Evolutionary conservation across 2,888 invertebrate genomes (phyloP), one percentile per base, ranked within the genome.

Genomic region (Luffia ferchaultella): DNA sequence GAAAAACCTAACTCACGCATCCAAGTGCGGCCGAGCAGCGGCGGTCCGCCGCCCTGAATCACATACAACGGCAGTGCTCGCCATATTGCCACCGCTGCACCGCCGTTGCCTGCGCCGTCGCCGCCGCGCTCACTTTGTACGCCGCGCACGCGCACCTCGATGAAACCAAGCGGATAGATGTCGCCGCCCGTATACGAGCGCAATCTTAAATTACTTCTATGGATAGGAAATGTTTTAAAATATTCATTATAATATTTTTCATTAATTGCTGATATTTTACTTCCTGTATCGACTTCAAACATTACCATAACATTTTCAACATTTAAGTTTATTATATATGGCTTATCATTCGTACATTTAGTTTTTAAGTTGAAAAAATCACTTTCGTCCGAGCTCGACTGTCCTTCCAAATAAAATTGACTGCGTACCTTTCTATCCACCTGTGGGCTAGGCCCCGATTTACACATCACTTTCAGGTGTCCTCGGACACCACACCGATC

Each of bases 381-480:
- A 15, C 18, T 18, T 16, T 48, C 43, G 16, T 9, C 7, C 16
- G 20, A 16, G 43, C 15, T 42, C 9, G 20, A 16, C 3, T 20
- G 17, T 9, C 18, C 17, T 16, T 2, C 2, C 1, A 18, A 15
- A 7, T 40, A 1, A 9, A 7, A 9, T n/a, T n/a, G 18, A 40
- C 16, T 17, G 18, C 16, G 18, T 40, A 20, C 9, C n/a, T 18
- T 2, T 2, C 2, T 19, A 18, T 16, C 15, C 46, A 20, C 15
- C 17, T 30, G 9, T 30, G 12, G 12, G 9, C 30, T 18, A 49
- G 17, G 2, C 15, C 49, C n/a, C 52, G 54, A 16, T 54, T 53
- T n/a, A n/a, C n/a, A n/a, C n/a, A n/a, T n/a, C n/a, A n/a, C n/a
- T 18, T 44, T 43, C 9, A 49, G 12, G 17, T 49, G 49, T 16